Evolutionary conservation across 2,888 invertebrate genomes (phyloP), one percentile per base, ranked within the genome.

Genomic region (Lycaena phlaeas): DNA sequence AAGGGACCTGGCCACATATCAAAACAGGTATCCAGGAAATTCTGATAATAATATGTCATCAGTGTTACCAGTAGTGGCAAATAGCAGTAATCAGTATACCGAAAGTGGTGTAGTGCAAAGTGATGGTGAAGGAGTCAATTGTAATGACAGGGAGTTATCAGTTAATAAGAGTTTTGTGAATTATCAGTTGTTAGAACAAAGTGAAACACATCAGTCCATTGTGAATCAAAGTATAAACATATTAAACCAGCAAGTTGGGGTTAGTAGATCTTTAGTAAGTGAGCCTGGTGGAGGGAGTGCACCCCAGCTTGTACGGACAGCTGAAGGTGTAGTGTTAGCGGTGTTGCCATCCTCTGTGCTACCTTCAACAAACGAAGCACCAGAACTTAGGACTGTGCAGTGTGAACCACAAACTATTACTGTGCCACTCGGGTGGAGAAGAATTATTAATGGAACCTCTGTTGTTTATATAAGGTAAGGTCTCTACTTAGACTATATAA

Each of bases 131-230:
- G 57, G 60, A 58, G 64, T 64, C 50, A 71, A 65, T 56, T 63
- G 64, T 52, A 58, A 65, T 71, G 77, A 81, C 41, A 68, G 68
- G 59, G 78, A 77, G 50, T 57, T 74, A 46, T 64, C 67, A 29
- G 63, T 70, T 46, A 69, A 68, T 34, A 81, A 79, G 51, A 73
- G 71, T 61, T 77, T 68, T 71, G 71, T 84, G 59, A 85, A 85
- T 74, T 85, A 84, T 64, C 85, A 85, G 61, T 73, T 84, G 59
- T 67, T 84, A 68, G 84, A 85, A 76, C 84, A 84, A 59, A 84
- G 79, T 75, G 77, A 84, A 48, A 75, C 81, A 43, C 85, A 84
- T 57, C 84, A 84, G 51, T 79, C 82, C 15, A 79, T 82, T 68
- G 81, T 84, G 55, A 84, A 84, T 71, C 82, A 84, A 55, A 79